Evolutionary conservation across 2,113 vertebrate genomes (phyloP).

Genomic region (Toxotes chatareus): DNA sequence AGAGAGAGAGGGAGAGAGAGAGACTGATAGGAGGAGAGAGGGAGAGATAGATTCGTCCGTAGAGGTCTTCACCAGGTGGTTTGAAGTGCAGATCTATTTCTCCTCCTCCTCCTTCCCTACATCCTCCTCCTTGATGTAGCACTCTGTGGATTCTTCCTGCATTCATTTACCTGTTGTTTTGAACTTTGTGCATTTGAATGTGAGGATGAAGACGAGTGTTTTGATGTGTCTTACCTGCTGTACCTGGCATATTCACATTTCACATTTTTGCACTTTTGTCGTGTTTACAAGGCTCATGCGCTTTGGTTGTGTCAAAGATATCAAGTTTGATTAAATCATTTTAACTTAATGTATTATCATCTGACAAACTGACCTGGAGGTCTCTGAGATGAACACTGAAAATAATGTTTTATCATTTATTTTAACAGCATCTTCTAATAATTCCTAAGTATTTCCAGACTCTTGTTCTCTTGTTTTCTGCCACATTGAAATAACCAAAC

Average conservation of each 20-base stretch:
- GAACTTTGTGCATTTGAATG: neutral
- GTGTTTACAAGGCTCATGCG: neutral
- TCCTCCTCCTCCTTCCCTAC: slow-evolving; percentile 30
- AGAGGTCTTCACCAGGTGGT: slow-evolving; percentile 69
- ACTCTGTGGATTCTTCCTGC: slow-evolving; percentile 8
- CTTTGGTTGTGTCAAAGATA: neutral
- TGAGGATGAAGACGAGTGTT: neutral
- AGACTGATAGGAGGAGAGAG: slow-evolving; percentile 5
- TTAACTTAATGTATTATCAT: neutral
- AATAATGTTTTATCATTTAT: no score
- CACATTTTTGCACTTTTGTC: neutral
- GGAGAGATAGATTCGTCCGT: slow-evolving; percentile 43
- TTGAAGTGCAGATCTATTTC: slow-evolving; percentile 56
- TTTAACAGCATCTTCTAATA: no score
- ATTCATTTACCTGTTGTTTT: slow-evolving; percentile 40
- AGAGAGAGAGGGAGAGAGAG: slow-evolving; percentile 25
- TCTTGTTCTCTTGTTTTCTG: no score
- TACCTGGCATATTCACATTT: neutral
- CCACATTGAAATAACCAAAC: neutral
- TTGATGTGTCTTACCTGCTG: neutral
- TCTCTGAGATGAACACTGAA: neutral
- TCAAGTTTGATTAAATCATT: neutral
- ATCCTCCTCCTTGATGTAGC: slow-evolving; percentile 22
- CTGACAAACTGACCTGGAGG: neutral
- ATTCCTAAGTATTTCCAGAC: no score